Conservation (phyloP, 2,797 vertebrate genomes). For the Dermochelys coriacea region DNA sequence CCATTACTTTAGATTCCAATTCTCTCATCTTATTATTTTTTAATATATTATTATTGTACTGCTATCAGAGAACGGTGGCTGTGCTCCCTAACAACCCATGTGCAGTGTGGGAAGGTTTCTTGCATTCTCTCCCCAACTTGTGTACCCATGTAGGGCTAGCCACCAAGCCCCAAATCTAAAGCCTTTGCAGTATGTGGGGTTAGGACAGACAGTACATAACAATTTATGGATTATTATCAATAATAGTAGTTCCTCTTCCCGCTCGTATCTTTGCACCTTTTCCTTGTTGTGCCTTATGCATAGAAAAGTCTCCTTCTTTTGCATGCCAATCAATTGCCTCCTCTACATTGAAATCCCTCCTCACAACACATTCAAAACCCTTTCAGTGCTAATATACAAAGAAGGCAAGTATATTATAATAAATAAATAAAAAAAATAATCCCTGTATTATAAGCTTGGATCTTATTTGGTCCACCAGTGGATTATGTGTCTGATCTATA, state of each 20-base stretch:
- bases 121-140: neutral
- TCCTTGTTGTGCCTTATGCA: neutral
- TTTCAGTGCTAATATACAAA: neutral
- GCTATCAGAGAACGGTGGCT: neutral
- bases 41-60: neutral
- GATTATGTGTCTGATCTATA: neutral
- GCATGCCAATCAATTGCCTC: neutral
- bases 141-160: neutral
- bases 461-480: neutral
- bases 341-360: neutral
- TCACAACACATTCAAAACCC: neutral
- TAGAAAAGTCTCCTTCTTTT: neutral
- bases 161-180: neutral
- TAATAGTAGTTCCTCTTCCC: neutral
- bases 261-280: neutral
- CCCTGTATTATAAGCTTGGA: neutral
- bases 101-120: neutral
- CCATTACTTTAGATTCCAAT: neutral
- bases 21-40: too few species aligned
- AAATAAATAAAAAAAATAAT: neutral
- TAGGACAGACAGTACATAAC: neutral
- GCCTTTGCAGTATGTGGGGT: neutral
- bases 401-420: neutral
- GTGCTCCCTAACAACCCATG: neutral
- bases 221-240: neutral